These are phyloP conservation scores for Anarsia innoxiella DNA, from an alignment of 2,888 invertebrate genomes.

Conservation along the genomic window DNA sequence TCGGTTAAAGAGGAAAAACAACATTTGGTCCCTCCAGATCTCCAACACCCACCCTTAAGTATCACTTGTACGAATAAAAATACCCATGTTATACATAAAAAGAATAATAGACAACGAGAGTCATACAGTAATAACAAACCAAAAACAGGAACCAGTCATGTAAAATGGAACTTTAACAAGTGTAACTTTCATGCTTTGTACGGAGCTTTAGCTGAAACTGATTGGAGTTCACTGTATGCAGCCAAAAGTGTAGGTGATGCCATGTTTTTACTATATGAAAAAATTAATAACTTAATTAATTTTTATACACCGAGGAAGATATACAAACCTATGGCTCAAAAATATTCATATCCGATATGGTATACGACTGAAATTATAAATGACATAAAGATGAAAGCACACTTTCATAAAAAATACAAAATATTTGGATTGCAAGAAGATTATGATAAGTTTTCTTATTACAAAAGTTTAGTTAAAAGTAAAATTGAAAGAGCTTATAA, in stretches of 20 bases:
- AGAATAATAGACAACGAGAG: neutral
- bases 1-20: neutral
- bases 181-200: neutral
- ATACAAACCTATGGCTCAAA: neutral
- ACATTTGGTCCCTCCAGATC: neutral
- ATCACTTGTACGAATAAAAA: neutral
- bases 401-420: neutral
- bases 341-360: neutral
- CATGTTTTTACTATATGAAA: neutral
- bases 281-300: neutral
- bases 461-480: neutral
- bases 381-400: neutral
- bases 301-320: neutral
- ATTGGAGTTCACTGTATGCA: neutral
- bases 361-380: neutral
- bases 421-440: neutral
- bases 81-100: neutral
- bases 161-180: neutral
- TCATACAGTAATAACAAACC: neutral
- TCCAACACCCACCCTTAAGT: neutral
- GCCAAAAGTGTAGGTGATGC: neutral
- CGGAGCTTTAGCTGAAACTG: neutral
- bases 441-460: neutral
- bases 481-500: neutral
- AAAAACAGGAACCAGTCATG: neutral